Base-by-base conservation (phyloP, 2,113 vertebrate genomes). In the Formicarius rufipectus region DNA sequence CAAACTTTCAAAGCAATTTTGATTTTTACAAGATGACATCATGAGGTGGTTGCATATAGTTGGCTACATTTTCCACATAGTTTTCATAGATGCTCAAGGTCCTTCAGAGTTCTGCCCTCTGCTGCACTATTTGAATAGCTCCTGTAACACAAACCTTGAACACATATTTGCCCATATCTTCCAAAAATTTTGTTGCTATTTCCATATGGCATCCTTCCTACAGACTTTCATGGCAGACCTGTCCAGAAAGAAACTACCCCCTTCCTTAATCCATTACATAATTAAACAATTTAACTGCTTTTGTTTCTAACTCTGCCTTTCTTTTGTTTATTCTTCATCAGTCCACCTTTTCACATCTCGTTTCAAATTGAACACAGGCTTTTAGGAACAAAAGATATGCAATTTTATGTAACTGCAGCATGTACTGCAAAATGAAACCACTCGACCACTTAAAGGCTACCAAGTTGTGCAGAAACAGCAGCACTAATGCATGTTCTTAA, bases 121-220 rank as follows among this genome's bases (percentile, higher is more conserved):
- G 0, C 50, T n/a, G 21, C 16, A 45, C 16, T 30, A 72, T 73
- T 72, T 9, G 6, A 64, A 93, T 68, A 42, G 15, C 7, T 73
- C 40, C 62, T 68, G 14, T 44, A 82, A 58, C 20, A 72, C 8
- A 23, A 82, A 66, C 27, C 49, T 37, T 33, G 6, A 90, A 14
- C n/a, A 69, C 1, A 0, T 63, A 63, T 52, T 60, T 81, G 27
- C 44, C 47, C 10, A 64, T 0, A 0, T 50, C 42, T 85, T 87
- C 67, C 62, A 50, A 55, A 89, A 78, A 52, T 3, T 42, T 9
- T 62, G 73, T 21, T 76, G 10, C 5, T 23, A 7, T 88, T 90
- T 90, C 79, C 63, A 83, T 14, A 59, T 1, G 1, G 55, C 15
- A 60, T 77, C 33, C 25, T 72, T 80, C 33, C 55, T 33, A 66